Conservation (phyloP, 2,797 vertebrate species). For the Microctenopoma steveboyesi region DNA sequence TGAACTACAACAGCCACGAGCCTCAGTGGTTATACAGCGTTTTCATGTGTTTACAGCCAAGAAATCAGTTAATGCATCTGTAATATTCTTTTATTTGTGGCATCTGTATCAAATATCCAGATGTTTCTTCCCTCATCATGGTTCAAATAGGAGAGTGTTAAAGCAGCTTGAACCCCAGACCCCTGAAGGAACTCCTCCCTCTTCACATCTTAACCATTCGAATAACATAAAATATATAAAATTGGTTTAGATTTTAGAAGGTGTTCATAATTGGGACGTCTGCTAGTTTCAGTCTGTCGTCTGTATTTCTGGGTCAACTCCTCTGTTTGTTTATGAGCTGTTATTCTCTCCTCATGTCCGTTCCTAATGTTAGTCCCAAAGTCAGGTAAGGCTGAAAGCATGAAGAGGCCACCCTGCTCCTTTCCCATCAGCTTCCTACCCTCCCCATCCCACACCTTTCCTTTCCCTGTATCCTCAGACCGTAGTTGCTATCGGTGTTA, state of each 20-base stretch:
- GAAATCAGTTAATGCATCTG: no score
- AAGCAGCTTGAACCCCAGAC: no score
- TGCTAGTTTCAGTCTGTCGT: no score
- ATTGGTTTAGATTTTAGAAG: no score
- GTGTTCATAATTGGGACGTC: no score
- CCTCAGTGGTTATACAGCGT: no score
- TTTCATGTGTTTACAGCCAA: no score
- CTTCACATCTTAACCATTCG: background rate
- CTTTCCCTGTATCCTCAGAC: slow-evolving; percentile 10
- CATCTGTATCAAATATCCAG: no score
- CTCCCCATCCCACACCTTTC: slow-evolving; percentile 17
- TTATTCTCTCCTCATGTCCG: slow-evolving; percentile 83
- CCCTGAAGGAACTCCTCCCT: background rate
- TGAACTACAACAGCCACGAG: no score
- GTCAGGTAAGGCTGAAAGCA: slow-evolving; percentile 95
- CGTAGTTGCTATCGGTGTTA: slow-evolving; percentile 47
- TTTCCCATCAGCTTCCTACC: slow-evolving; percentile 7
- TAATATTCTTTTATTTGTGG: no score
- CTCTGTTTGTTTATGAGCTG: slow-evolving; percentile 67
- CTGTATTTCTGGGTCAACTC: slow-evolving; percentile 50
- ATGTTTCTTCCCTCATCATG: no score
- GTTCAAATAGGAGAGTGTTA: no score
- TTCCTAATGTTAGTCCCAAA: slow-evolving; percentile 95
- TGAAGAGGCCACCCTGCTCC: slow-evolving; percentile 57
- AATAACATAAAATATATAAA: background rate